Conservation (phyloP, 2,113 vertebrate genomes). For the Megalops atlanticus region DNA sequence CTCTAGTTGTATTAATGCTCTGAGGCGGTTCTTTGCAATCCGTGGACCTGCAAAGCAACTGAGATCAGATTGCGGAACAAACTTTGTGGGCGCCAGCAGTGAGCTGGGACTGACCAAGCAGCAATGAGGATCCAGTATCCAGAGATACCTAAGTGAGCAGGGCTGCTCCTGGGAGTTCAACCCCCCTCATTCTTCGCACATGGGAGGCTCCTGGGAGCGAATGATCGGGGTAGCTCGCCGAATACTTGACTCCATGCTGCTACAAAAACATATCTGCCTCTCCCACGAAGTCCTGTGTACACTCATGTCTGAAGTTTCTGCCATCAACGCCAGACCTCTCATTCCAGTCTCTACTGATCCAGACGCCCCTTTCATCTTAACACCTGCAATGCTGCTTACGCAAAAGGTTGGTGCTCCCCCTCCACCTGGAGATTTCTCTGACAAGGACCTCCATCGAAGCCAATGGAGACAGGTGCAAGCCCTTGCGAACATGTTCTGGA, state of each 20-base stretch:
- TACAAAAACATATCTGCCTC: neutral
- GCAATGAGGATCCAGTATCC: neutral
- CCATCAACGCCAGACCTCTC: neutral
- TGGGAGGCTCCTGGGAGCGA: constrained; percentile 20
- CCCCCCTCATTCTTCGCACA: constrained; percentile 4
- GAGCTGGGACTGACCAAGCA: constrained; percentile 14
- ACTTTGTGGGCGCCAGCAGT: constrained; percentile 31
- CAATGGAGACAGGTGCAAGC: constrained; percentile 42
- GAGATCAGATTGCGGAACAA: constrained; percentile 24
- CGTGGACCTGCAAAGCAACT: constrained; percentile 32
- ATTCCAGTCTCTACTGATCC: neutral
- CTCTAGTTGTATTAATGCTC: constrained; percentile 29
- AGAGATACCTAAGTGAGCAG: constrained; percentile 18
- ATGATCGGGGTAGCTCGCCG: neutral
- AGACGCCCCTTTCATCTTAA: neutral
- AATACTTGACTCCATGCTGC: constrained; percentile 17
- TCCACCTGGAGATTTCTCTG: constrained; percentile 36
- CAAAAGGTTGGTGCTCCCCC: constrained; percentile 21
- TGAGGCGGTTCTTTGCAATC: constrained; percentile 23
- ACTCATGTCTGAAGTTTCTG: neutral
- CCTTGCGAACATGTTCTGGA: constrained; percentile 37
- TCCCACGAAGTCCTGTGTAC: neutral
- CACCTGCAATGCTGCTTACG: neutral
- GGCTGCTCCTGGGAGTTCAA: constrained; percentile 30
- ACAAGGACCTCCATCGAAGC: constrained; percentile 26